Evolutionary conservation across 2,113 vertebrate species (phyloP), one percentile per base, ranked within the genome.

Genomic region (Probosciger aterrimus): DNA sequence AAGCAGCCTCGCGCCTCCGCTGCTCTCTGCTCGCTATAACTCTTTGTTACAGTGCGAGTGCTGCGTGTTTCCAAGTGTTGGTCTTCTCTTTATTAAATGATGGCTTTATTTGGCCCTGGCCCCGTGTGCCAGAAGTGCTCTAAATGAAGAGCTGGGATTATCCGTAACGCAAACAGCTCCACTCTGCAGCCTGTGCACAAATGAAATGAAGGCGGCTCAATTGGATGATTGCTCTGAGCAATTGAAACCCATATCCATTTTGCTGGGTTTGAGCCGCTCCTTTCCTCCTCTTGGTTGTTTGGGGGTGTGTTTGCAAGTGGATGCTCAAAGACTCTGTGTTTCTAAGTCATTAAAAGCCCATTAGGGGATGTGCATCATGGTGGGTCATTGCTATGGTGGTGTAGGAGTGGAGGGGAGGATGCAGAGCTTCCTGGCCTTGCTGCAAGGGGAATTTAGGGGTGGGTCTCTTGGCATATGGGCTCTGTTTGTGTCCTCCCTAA

Each of bases 151-250:
- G 68, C 6, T 2, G 83, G 75, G 83, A 60, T 86, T 63, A 47
- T 18, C 70, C 10, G 8, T 25, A 64, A 43, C 3, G 15, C 64
- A 13, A 44, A 53, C 46, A 18, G 74, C 19, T 37, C 63, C 7
- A 28, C 41, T 53, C 68, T 18, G 35, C 4, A 30, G 57, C 63
- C 84, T 88, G 50, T 0, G 28, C 2, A 5, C 64, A 91, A 93
- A 95, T 88, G 80, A 88, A 91, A 85, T 85, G 64, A 91, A 81
- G 18, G 28, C 4, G 1, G 43, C 7, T 63, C 62, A 88, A 91
- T 88, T 82, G 59, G 84, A 95, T 93, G 91, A 91, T 85, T 68
- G 80, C 80, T 82, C n/a, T 1, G 7, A 82, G 91, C 91, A 63
- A 85, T 93, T 63, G 13, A 63, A 85, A 64, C 65, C 75, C 65